Base-by-base conservation (phyloP, 2,797 vertebrate genomes). In the Momotus momota region DNA sequence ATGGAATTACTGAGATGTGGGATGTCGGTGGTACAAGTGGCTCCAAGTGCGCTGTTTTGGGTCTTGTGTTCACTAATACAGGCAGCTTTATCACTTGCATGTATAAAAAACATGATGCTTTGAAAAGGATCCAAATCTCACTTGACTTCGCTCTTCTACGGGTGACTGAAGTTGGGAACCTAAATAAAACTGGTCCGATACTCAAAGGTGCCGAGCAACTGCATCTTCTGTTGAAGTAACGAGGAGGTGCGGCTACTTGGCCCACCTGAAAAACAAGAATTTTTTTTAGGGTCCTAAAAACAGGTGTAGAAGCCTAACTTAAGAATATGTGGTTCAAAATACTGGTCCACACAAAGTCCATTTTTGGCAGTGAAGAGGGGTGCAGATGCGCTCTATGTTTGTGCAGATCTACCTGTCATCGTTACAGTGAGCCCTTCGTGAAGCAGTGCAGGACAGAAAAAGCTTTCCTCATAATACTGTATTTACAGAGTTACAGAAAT, bases 1-100 rank as follows among this genome's bases (percentile, higher is more conserved):
- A 94, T 95, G 41, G 90, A 86, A 38, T 88, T 88, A 77, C 92
- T 95, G 82, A 81, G 82, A 82, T 82, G 71, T 87, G 64, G 90
- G 71, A 86, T 92, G 91, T 66, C 0, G 2, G 60, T 78, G 41
- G 74, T 79, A 73, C 80, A 75, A 93, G 94, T 78, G 75, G 83
- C 87, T 97, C 79, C 65, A 64, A 87, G 87, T 86, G 65, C 0
- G 19, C 70, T 81, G 57, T 21, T 82, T 40, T 5, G 0, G 7
- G 55, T 73, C 91, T 81, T 79, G 43, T 46, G 70, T 72, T 94
- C 13, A 0, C 55, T 73, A 54, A 62, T 81, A 64, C 45, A 67
- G 60, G 73, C 87, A 64, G 74, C 70, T 88, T 73, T 95, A 61
- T 84, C 79, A 20, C 43, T 74, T 58, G 57, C 72, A 25, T 31